phyloP scores from a whole-genome alignment of 2,797 vertebrate species.

The Chromis chromis region DNA sequence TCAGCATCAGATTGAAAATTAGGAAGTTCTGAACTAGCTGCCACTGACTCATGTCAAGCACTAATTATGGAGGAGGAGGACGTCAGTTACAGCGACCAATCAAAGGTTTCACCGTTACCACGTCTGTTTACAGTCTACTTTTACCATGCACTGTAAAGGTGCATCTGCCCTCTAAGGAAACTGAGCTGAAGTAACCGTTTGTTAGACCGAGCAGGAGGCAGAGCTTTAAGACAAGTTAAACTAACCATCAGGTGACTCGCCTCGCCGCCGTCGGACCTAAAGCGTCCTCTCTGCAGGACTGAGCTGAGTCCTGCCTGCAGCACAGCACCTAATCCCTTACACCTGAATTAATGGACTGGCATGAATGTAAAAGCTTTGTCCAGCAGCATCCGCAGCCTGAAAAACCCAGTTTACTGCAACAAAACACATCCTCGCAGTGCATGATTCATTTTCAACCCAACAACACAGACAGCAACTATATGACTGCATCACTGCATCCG shows the following conservation, averaged over 20 bases:
- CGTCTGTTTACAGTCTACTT: too few relatives aligned
- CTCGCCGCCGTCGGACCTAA: slow-evolving; percentile 42
- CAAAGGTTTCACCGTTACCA: too few relatives aligned
- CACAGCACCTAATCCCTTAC: slow-evolving; percentile 55
- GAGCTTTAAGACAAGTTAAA: slow-evolving; percentile 22
- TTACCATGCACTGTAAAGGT: neutral
- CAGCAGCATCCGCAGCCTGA: neutral
- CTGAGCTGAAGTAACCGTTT: slow-evolving; percentile 1
- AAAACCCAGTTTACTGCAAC: neutral
- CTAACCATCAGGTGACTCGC: slow-evolving; percentile 30
- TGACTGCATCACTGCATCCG: neutral
- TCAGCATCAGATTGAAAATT: slow-evolving; percentile 39
- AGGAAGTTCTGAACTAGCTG: slow-evolving; percentile 31
- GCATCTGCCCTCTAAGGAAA: neutral
- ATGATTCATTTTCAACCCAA: slow-evolving; percentile 6
- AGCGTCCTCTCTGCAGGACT: slow-evolving; percentile 50
- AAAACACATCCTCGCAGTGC: neutral
- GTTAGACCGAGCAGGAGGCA: slow-evolving; percentile 28
- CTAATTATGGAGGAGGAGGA: slow-evolving; percentile 19
- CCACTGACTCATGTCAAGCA: slow-evolving; percentile 44
- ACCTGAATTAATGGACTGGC: slow-evolving; percentile 51
- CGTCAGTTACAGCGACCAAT: slow-evolving; percentile 17
- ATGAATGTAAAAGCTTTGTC: slow-evolving; percentile 33
- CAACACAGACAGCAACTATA: slow-evolving; percentile 3
- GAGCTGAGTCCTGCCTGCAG: slow-evolving; percentile 37